These are phyloP conservation scores for Oxyscelio sp. DNA, from an alignment of 2,888 invertebrate genomes.

Conservation along the genomic window DNA sequence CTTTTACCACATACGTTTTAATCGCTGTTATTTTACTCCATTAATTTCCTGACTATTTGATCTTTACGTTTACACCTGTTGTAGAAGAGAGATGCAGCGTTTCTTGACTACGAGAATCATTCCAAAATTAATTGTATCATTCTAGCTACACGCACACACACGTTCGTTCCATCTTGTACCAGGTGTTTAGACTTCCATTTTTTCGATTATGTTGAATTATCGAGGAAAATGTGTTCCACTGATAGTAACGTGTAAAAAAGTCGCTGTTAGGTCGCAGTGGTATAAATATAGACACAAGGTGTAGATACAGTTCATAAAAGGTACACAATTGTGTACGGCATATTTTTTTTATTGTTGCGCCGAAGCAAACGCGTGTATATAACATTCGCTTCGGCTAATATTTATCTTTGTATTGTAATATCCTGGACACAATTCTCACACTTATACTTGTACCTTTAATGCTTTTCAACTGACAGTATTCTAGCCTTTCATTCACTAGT, in stretches of 20 bases:
- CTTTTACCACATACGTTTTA: too few relatives aligned
- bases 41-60: too few relatives aligned
- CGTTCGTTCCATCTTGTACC: slow-evolving; percentile 31
- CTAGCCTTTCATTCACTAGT: slow-evolving; percentile 41
- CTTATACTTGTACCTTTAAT: slow-evolving; percentile 29
- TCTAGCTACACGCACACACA: not conserved
- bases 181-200: slow-evolving; percentile 1
- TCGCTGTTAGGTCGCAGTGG: slow-evolving; percentile 42
- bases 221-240: slow-evolving; percentile 52
- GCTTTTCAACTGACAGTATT: slow-evolving; percentile 62
- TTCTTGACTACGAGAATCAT: not conserved
- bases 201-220: slow-evolving; percentile 15
- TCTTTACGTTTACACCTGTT: too few relatives aligned
- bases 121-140: not conserved
- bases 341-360: slow-evolving; percentile 51
- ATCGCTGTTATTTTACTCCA: too few relatives aligned
- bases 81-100: not conserved
- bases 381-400: slow-evolving; percentile 45
- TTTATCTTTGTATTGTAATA: slow-evolving; percentile 45
- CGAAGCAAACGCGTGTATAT: slow-evolving; percentile 52
- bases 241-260: slow-evolving; percentile 58
- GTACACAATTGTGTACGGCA: slow-evolving; percentile 36
- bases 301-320: slow-evolving; percentile 49
- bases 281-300: slow-evolving; percentile 57
- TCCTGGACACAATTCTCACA: slow-evolving; percentile 28